Base-by-base conservation (phyloP, 2,797 vertebrate genomes). In the Sebastes hopkinsi region DNA sequence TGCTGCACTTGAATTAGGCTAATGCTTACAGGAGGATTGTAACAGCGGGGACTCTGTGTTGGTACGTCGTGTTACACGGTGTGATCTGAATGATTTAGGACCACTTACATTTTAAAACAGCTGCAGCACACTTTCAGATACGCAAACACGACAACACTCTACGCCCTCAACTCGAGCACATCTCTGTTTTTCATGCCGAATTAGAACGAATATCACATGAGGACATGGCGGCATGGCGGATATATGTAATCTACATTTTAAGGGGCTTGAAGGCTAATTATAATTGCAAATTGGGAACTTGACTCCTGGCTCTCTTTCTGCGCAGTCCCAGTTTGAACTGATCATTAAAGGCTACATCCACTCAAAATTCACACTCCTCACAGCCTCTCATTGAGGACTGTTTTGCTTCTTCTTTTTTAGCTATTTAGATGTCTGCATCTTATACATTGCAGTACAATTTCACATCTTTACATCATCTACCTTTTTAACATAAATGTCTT, bases 31-130 rank as follows among this genome's bases (percentile, higher is more conserved):
- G 56, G 64, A 69, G 68, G 10, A 20, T 64, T 27, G 67, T 72
- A 58, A 55, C 79, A 88, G 77, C 80, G 6, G 77, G 65, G 80
- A 70, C 67, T 23, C 18, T 11, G 72, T 87, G 88, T 75, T 11
- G 61, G 23, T 9, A 46, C 27, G 6, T 16, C 30, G 34, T n/a
- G 55, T 66, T 68, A 64, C 86, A 75, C 0, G 61, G 67, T 85
- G 82, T 66, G 56, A 82, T 77, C 77, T 90, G 64, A 89, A 90
- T 90, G 83, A 92, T 92, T 93, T 59, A 85, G 62, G 38, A 69
- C 9, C 10, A 20, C 71, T 83, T 68, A 62, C 50, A 79, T 81
- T 85, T 86, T 59, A 72, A 78, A 91, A 79, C 73, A 73, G 86
- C 82, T 70, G 88, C 88, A 54, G 83, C 86, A 54, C 75, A 55